phyloP scores from a whole-genome alignment of 1,140 invertebrate species.

The Cydia strobilella region DNA sequence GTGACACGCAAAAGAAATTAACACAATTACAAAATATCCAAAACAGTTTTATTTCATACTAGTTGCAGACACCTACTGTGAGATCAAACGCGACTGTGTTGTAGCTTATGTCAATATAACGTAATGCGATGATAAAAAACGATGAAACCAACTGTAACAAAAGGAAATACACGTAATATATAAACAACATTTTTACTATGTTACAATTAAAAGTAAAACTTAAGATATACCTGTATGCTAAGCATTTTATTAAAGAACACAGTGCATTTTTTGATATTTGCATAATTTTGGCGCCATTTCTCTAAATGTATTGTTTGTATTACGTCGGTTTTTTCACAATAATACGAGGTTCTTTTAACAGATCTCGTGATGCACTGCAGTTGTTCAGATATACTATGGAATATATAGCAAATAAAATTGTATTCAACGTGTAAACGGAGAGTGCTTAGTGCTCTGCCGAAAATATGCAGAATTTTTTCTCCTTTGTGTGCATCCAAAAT shows the following conservation, averaged over 20 bases:
- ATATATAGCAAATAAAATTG: neutral
- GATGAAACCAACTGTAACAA: neutral
- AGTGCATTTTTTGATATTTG: neutral
- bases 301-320: neutral
- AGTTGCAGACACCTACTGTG: neutral
- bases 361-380: neutral
- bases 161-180: neutral
- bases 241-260: neutral
- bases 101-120: neutral
- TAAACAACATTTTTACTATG: neutral
- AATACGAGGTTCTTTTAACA: neutral
- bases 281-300: neutral
- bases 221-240: neutral
- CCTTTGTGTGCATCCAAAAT: neutral
- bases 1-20: no score
- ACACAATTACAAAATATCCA: neutral
- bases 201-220: neutral
- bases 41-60: neutral
- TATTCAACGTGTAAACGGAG: neutral
- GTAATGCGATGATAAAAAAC: neutral
- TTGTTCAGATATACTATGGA: conserved; percentile 1
- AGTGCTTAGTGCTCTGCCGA: neutral
- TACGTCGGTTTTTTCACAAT: neutral
- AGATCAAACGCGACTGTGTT: neutral
- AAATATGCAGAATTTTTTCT: no score